Evolutionary conservation across 1,140 invertebrate species (phyloP).

Genomic region (Lepidurus arcticus): DNA sequence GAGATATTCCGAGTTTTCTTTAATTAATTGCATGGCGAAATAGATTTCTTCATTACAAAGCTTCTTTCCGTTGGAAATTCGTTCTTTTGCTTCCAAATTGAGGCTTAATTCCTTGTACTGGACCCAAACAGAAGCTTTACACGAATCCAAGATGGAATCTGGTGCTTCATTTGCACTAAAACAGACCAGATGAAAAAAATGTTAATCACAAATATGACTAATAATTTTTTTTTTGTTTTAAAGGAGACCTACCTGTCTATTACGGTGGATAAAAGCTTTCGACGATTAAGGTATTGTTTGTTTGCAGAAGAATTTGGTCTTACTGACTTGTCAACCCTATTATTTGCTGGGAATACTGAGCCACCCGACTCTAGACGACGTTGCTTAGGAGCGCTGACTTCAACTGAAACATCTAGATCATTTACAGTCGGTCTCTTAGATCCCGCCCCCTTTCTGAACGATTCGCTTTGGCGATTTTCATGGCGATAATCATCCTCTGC

Average conservation of each 20-base stretch:
- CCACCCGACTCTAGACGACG: neutral
- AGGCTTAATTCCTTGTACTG: neutral
- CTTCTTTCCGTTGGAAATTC: neutral
- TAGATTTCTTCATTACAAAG: neutral
- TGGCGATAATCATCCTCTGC: neutral
- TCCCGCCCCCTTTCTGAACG: neutral
- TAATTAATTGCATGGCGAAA: neutral
- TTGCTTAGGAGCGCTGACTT: neutral
- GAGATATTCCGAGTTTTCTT: neutral
- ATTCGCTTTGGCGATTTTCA: neutral
- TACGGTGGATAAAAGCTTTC: neutral
- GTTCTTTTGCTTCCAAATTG: neutral
- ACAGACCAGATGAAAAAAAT: too few species aligned
- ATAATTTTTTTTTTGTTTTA: too few species aligned
- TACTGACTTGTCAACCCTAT: neutral
- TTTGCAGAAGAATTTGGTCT: neutral
- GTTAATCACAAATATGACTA: too few species aligned
- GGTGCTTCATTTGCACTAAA: too few species aligned
- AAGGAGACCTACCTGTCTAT: neutral
- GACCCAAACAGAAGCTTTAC: neutral
- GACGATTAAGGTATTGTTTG: neutral
- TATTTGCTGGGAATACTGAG: neutral
- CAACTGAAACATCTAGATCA: neutral
- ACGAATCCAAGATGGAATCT: neutral
- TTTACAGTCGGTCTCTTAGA: neutral